Evolutionary conservation across 2,113 vertebrate genomes (phyloP).

Genomic region (Ailuropoda melanoleuca): DNA sequence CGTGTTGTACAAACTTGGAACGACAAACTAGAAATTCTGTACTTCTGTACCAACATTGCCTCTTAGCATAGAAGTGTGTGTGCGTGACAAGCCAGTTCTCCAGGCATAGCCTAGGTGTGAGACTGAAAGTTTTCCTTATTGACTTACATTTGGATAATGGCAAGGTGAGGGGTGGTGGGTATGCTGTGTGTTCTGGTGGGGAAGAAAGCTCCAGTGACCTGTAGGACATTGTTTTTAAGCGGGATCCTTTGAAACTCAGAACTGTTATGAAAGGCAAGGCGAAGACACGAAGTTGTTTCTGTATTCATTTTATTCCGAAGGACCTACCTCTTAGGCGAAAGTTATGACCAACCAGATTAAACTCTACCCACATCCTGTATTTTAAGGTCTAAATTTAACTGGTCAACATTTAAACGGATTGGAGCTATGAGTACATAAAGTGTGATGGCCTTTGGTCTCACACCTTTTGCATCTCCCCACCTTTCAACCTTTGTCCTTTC

Average conservation of each 20-base stretch:
- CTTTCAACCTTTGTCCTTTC: conserved; percentile 56
- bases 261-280: conserved; percentile 87
- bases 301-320: conserved; percentile 90
- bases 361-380: conserved; percentile 86
- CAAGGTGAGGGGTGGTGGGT: conserved; percentile 64
- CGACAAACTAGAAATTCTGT: conserved; percentile 91
- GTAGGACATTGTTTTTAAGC: conserved; percentile 77
- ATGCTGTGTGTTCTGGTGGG: conserved; percentile 68
- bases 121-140: conserved; percentile 92
- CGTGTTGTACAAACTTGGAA: conserved; percentile 92
- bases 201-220: conserved; percentile 73
- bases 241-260: conserved; percentile 92
- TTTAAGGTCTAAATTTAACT: conserved; percentile 84
- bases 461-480: conserved; percentile 76
- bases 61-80: conserved; percentile 90
- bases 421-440: conserved; percentile 92
- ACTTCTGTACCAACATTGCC: conserved; percentile 89
- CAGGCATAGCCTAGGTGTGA: conserved; percentile 88
- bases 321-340: conserved; percentile 88
- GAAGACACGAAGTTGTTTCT: conserved; percentile 90
- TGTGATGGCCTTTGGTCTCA: conserved; percentile 88
- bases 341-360: conserved; percentile 85
- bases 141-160: conserved; percentile 86
- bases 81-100: conserved; percentile 88
- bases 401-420: conserved; percentile 83